phyloP scores from a whole-genome alignment of 2,797 vertebrate species.

The Graptemys geographica region DNA sequence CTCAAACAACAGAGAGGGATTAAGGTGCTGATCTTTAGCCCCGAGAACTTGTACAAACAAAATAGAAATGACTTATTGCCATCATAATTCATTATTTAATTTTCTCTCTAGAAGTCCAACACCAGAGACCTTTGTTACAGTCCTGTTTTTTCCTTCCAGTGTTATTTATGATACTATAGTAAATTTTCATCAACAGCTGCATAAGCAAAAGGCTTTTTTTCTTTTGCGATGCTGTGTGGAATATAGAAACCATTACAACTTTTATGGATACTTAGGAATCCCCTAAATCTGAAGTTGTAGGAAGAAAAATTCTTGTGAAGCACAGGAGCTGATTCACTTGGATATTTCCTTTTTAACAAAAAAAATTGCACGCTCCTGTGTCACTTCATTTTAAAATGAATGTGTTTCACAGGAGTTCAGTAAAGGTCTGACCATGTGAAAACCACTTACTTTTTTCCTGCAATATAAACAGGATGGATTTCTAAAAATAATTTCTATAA shows the following conservation, averaged over 20 bases:
- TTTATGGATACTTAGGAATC: not conserved
- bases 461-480: not conserved
- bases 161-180: not conserved
- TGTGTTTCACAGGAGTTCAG: not conserved
- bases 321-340: not conserved
- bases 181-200: not conserved
- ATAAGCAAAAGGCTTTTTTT: not conserved
- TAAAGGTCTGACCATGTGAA: accelerated
- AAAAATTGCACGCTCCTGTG: accelerated
- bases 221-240: not conserved
- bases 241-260: not conserved
- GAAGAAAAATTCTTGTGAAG: not conserved
- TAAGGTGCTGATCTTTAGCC: not conserved
- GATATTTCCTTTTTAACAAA: not conserved
- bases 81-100: not conserved
- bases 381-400: not conserved
- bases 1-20: not conserved
- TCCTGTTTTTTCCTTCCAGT: not conserved
- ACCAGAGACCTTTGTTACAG: not conserved
- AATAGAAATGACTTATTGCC: accelerated
- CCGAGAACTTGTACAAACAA: not conserved
- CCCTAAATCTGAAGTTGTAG: not conserved
- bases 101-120: not conserved
- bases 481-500: not conserved
- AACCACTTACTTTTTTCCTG: not conserved